These are phyloP conservation scores for Micronycteris hirsuta DNA, from an alignment of 2,113 vertebrate genomes.

Conservation along the genomic window DNA sequence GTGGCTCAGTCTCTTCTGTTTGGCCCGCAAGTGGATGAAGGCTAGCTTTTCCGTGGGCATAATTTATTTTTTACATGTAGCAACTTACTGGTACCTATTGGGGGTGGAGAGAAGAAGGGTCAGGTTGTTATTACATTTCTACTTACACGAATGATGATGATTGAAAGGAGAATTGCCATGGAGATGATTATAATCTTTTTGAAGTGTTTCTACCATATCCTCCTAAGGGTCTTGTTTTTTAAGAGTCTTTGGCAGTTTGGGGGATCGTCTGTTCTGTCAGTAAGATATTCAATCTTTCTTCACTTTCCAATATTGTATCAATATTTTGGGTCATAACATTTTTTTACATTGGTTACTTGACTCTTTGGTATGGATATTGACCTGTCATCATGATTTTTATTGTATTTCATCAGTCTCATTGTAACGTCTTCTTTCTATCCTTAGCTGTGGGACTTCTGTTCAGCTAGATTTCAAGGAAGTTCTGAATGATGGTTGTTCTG, in stretches of 20 bases:
- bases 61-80: background rate
- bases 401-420: background rate
- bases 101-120: background rate
- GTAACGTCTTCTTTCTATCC: background rate
- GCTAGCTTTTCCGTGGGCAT: background rate
- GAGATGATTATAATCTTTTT: slow-evolving; percentile 82
- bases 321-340: slow-evolving; percentile 87
- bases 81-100: slow-evolving; percentile 27
- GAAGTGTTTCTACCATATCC: background rate
- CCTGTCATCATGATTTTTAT: background rate
- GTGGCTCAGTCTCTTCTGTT: background rate
- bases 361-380: slow-evolving; percentile 9
- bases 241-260: slow-evolving; percentile 70
- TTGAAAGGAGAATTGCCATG: slow-evolving; percentile 75
- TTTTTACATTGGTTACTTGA: slow-evolving; percentile 88
- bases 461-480: background rate
- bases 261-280: slow-evolving; percentile 80
- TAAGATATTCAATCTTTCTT: slow-evolving; percentile 81
- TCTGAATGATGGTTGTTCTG: background rate
- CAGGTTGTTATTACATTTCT: slow-evolving; percentile 77
- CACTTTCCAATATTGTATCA: slow-evolving; percentile 85
- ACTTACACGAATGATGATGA: slow-evolving; percentile 85
- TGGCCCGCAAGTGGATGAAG: background rate
- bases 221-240: background rate
- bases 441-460: background rate